Percentiles rank a stretch among this genome's conserved stretches.
phyloP scores from a whole-genome alignment of 2,888 invertebrate genomes.

The Isotomurus palustris region DNA sequence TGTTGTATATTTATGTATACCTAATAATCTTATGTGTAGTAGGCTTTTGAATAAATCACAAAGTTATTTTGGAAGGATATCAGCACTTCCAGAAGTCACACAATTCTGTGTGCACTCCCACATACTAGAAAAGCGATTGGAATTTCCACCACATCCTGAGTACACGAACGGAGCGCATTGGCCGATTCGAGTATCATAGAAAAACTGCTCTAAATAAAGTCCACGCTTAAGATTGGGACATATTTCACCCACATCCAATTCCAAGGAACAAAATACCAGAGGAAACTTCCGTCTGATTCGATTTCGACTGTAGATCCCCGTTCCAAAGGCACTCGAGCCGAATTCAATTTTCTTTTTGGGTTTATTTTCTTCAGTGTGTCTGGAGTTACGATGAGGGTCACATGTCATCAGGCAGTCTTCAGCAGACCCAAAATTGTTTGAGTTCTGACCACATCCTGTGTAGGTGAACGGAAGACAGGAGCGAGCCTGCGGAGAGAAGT shows the following conservation, averaged over 20 bases:
- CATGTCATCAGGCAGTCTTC: constrained; percentile 3
- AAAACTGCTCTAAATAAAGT: constrained; percentile 31
- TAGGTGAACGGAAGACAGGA: constrained; percentile 2
- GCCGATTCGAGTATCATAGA: constrained; percentile 26
- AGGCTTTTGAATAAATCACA: neutral
- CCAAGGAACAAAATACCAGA: constrained; percentile 24
- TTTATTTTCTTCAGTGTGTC: neutral
- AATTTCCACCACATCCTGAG: constrained; percentile 41
- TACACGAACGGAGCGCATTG: constrained; percentile 32
- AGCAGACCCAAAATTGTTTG: constrained; percentile 2
- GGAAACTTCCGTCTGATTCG: constrained; percentile 22
- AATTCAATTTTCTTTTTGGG: neutral
- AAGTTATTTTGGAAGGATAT: neutral
- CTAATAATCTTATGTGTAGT: neutral
- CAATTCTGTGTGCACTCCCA: constrained; percentile 31
- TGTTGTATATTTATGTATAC: neutral
- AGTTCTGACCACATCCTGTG: neutral
- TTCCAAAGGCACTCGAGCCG: neutral
- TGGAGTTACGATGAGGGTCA: neutral
- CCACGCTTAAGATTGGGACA: constrained; percentile 31
- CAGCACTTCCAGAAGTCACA: neutral
- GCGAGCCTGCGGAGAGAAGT: neutral
- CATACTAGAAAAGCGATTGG: constrained; percentile 28
- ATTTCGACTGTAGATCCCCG: neutral
- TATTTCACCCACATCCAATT: constrained; percentile 28